These are phyloP conservation scores for Diogma glabrata DNA, from an alignment of 2,888 invertebrate genomes.

Conservation along the genomic window DNA sequence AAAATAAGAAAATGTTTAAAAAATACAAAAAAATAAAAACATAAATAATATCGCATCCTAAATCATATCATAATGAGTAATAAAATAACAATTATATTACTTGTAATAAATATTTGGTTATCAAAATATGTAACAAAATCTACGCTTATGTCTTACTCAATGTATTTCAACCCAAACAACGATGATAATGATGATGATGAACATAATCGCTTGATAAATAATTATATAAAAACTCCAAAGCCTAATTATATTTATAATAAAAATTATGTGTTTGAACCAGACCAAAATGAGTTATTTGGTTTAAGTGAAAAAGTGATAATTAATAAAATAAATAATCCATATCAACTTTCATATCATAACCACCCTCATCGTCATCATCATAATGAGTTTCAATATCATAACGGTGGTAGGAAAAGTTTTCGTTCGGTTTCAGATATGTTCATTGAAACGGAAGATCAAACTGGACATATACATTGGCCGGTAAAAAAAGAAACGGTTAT, in stretches of 20 bases:
- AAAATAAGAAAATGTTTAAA: background rate
- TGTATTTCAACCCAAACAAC: conserved; percentile 1
- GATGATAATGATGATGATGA: conserved; percentile 5
- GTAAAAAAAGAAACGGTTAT: conserved; percentile 69
- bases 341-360: too few species aligned
- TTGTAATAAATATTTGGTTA: background rate
- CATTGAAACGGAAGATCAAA: conserved; percentile 11
- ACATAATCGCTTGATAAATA: background rate
- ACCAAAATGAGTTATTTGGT: too few species aligned
- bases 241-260: too few species aligned
- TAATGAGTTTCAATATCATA: background rate
- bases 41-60: too few species aligned
- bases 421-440: conserved; percentile 3
- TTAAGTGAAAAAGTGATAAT: too few species aligned
- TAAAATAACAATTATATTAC: conserved; percentile 5
- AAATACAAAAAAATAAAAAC: background rate
- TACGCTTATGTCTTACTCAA: conserved; percentile 5
- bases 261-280: too few species aligned
- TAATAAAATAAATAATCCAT: too few species aligned
- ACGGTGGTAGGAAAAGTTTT: background rate
- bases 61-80: too few species aligned
- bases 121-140: conserved; percentile 7
- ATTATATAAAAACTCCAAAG: too few species aligned
- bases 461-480: conserved; percentile 45
- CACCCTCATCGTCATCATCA: conserved; percentile 8